A percentile compares a stretch with the other conserved stretches of the same genome.
phyloP scores from a whole-genome alignment of 2,113 vertebrate genomes.

The Tichodroma muraria region DNA sequence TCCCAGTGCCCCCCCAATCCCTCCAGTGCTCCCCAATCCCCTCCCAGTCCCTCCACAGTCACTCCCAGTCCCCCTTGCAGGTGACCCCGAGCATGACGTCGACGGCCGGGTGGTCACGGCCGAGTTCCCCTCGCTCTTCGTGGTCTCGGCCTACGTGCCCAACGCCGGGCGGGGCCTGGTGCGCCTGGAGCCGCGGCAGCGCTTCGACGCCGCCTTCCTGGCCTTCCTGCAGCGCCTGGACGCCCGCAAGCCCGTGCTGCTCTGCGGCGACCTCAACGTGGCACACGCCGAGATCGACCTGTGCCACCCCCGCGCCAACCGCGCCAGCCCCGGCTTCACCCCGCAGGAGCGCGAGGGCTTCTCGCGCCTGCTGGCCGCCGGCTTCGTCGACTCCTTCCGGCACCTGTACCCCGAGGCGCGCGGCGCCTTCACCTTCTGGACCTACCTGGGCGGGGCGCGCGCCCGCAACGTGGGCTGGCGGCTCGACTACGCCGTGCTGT shows the following conservation, averaged over 20 bases:
- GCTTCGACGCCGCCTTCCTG: neutral
- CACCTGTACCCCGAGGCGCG: neutral
- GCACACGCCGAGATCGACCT: neutral
- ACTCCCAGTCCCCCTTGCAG: neutral
- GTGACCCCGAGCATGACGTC: neutral
- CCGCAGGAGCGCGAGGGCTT: neutral
- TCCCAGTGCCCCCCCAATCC: no score
- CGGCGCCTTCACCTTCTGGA: neutral
- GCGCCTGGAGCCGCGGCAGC: neutral
- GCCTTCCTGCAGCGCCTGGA: neutral
- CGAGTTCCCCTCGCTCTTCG: neutral
- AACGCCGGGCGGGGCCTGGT: neutral
- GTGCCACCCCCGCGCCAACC: neutral
- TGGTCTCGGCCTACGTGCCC: neutral
- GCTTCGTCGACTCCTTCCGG: neutral
- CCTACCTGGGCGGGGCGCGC: neutral
- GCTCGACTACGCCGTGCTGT: neutral
- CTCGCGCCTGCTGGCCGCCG: neutral
- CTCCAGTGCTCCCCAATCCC: neutral
- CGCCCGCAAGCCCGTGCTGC: neutral
- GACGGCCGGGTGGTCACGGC: neutral
- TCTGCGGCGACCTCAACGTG: neutral
- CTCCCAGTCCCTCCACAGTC: no score
- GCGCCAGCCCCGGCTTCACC: neutral
- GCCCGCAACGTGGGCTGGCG: neutral